These are phyloP conservation scores for Diloba caeruleocephala DNA, from an alignment of 2,888 invertebrate genomes.

Conservation along the genomic window DNA sequence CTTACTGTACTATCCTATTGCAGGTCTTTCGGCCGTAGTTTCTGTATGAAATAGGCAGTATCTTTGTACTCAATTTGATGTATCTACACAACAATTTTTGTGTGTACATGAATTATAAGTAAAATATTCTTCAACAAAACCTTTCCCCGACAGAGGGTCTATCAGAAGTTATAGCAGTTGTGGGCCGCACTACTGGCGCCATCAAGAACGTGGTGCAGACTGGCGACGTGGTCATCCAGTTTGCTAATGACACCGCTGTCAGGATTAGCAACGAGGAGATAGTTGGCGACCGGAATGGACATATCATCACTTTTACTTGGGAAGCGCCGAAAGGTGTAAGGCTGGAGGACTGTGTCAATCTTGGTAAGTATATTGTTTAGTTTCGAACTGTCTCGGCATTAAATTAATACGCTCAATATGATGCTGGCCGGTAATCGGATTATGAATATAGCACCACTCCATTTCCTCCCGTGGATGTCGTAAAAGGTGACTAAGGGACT, in stretches of 20 bases:
- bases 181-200: slow-evolving; percentile 71
- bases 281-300: slow-evolving; percentile 61
- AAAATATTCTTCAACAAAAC: not conserved
- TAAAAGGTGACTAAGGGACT: no score
- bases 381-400: no score
- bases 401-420: no score
- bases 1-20: no score
- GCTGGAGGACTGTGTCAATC: slow-evolving; percentile 77
- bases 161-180: slow-evolving; percentile 72
- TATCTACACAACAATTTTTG: no score
- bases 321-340: slow-evolving; percentile 68
- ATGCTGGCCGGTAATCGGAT: no score
- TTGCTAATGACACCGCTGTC: slow-evolving; percentile 72
- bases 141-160: slow-evolving; percentile 60
- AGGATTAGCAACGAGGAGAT: slow-evolving; percentile 69
- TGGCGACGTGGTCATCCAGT: slow-evolving; percentile 75
- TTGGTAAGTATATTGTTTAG: slow-evolving; percentile 64
- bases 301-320: slow-evolving; percentile 74
- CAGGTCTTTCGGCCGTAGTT: no score
- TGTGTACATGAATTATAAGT: no score
- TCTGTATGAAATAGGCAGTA: no score
- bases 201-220: slow-evolving; percentile 72
- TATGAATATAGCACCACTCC: no score
- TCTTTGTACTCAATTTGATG: no score
- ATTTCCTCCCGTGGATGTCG: no score